Evolutionary conservation across 2,888 invertebrate species (phyloP).

Genomic region (Poecilobothrus nobilitatus): DNA sequence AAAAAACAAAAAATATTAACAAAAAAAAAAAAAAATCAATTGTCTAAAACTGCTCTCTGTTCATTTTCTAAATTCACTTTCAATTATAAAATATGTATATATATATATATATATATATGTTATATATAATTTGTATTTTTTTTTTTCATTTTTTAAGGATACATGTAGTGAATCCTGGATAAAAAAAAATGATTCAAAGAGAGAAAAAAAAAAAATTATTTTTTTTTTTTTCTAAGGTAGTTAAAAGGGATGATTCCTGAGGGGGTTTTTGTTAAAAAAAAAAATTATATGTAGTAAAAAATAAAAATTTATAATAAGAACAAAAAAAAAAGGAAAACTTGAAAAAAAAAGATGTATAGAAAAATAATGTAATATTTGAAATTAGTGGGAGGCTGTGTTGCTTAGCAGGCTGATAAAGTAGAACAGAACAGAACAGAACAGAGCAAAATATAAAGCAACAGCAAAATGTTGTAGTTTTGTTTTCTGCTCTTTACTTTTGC

Average conservation of each 20-base stretch:
- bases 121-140: too few relatives aligned
- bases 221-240: neutral
- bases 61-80: neutral
- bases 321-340: neutral
- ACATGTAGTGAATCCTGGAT: neutral
- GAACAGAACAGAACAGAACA: neutral
- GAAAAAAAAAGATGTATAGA: neutral
- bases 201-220: too few relatives aligned
- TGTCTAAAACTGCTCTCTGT: neutral
- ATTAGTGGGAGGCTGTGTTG: neutral
- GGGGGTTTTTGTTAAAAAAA: conserved; percentile 2
- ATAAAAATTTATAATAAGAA: neutral
- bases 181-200: neutral
- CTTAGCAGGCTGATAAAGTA: neutral
- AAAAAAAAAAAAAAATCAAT: neutral
- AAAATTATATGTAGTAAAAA: conserved; percentile 6
- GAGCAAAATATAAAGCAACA: neutral
- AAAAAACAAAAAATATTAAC: too few relatives aligned
- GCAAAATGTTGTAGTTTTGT: neutral
- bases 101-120: too few relatives aligned
- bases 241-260: conserved; percentile 3
- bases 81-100: too few relatives aligned
- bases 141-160: too few relatives aligned
- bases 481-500: neutral
- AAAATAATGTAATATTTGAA: conserved; percentile 4